Evolutionary conservation across 92 coral and sea anemone species (phyloP).

Genomic region (Zoanthus solanderi): DNA sequence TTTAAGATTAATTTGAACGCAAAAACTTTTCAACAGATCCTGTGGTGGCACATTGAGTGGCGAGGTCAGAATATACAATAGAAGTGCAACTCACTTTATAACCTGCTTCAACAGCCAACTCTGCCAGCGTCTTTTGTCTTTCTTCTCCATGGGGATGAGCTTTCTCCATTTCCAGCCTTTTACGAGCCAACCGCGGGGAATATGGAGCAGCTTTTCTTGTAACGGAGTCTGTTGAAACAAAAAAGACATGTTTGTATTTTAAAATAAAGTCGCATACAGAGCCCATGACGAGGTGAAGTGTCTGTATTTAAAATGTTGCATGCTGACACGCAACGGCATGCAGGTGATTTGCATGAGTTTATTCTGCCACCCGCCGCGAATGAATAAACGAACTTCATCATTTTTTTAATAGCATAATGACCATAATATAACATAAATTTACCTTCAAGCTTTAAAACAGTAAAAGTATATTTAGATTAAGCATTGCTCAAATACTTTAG

Average conservation of each 20-base stretch:
- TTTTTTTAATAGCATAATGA: too few relatives aligned
- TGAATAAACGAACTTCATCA: too few relatives aligned
- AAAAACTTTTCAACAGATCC: background rate
- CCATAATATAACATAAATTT: too few relatives aligned
- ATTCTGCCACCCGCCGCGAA: too few relatives aligned
- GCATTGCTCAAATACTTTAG: too few relatives aligned
- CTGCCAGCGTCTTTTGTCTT: slow-evolving; percentile 82
- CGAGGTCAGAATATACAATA: too few relatives aligned
- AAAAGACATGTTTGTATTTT: background rate
- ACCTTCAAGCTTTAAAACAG: too few relatives aligned
- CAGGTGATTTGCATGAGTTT: too few relatives aligned
- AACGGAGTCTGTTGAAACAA: background rate
- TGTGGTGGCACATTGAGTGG: background rate
- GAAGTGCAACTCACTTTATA: slow-evolving; percentile 62
- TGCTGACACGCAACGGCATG: too few relatives aligned
- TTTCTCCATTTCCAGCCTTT: slow-evolving; percentile 49
- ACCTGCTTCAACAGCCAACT: slow-evolving; percentile 84
- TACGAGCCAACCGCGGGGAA: slow-evolving; percentile 83
- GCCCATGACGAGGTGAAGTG: background rate
- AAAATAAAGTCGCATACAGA: background rate
- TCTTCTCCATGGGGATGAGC: slow-evolving; percentile 52
- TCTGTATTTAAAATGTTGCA: too few relatives aligned
- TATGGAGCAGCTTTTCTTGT: slow-evolving; percentile 38
- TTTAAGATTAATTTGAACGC: too few relatives aligned
- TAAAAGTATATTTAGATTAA: too few relatives aligned